Base-by-base conservation (phyloP, 2,888 invertebrate genomes). In the Gerris lacustris region DNA sequence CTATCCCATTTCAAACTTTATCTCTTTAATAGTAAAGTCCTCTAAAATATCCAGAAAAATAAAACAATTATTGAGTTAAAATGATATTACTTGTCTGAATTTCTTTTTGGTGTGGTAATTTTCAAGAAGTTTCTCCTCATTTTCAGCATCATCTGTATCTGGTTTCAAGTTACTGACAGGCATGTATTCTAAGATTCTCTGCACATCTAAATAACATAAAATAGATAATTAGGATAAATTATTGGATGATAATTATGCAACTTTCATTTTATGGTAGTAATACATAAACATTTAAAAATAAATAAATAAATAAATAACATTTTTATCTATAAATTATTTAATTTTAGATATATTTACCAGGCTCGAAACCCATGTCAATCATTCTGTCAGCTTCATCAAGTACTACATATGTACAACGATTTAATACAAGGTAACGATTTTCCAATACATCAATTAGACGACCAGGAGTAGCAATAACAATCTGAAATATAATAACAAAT, bases 311-410 rank as follows among this genome's bases (percentile, higher is more conserved):
- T n/a, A n/a, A 47, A 47, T 55, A 55, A 55, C 9, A 15, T 55
- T 55, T 55, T 55, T 55, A 11, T 55, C 5, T 11, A 55, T 55
- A 55, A 55, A 55, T 55, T 9, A 55, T 55, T 55, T 55, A 55
- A 31, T 31, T 55, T 55, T 55, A 55, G 55, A 55, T 55, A n/a
- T 45, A 83, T 44, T 69, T 76, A 81, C 81, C 81, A 64, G 96
- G 94, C 81, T 99, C 99, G 80, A 99, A 99, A 80, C 98, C 98
- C 94, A 99, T 97, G 85, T 99, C 98, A 81, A 99, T 96, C 99
- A 99, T 99, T 79, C 97, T 88, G 84, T 99, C 99, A 47, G 99
- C 99, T 84, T 96, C 93, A 78, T 94, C 94, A 69, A 94, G 84
- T 6, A 94, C 97, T 73, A 99, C 96, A 80, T 99, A 99, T 0